Evolutionary conservation across 1,140 invertebrate species (phyloP), one percentile per base, ranked within the genome.

Genomic region (Pseudomyrmex concolor): DNA sequence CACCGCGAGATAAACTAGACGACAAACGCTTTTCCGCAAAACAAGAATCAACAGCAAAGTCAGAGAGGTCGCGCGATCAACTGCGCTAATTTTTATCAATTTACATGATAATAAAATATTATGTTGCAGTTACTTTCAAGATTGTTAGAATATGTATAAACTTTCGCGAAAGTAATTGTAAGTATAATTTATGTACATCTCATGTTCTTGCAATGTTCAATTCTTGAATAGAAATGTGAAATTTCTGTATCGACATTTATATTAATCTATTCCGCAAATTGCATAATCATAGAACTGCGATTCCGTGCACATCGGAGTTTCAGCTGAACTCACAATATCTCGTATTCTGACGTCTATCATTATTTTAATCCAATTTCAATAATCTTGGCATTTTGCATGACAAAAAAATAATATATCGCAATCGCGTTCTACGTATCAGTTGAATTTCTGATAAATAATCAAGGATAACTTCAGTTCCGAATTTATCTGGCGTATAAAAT

Each of bases 341-440:
- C 51, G 64, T 68, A 68, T 57, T 48, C 34, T 67, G 51, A 70
- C 43, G 2, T 78, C 64, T 68, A 78, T 78, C 64, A 78, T 78
- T 78, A 78, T 57, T 78, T 78, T 78, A 78, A 78, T 78, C 64
- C 19, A 15, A 78, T 78, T 78, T 57, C 51, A 78, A 78, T 78
- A 78, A 78, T 78, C n/a, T 50, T 7, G 19, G 10, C 15, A 45
- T 70, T 78, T 78, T 57, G 57, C 66, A 48, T 78, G 19, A 78
- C 51, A 3, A 34, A 19, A 51, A 78, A 70, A 70, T 78, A 78
- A 78, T 59, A 68, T 70, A 78, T 48, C 15, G 19, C 45, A 8
- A 57, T 66, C 67, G n/a, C 54, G 25, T 34, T 34, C 2, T 25
- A 10, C 25, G 7, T 25, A n/a, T 2, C 34, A 45, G 13, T 10